These are phyloP conservation scores for Axinella damicornis DNA, from an alignment of 37 sponge, comb jelly and placozoan genomes.

Conservation along the genomic window DNA sequence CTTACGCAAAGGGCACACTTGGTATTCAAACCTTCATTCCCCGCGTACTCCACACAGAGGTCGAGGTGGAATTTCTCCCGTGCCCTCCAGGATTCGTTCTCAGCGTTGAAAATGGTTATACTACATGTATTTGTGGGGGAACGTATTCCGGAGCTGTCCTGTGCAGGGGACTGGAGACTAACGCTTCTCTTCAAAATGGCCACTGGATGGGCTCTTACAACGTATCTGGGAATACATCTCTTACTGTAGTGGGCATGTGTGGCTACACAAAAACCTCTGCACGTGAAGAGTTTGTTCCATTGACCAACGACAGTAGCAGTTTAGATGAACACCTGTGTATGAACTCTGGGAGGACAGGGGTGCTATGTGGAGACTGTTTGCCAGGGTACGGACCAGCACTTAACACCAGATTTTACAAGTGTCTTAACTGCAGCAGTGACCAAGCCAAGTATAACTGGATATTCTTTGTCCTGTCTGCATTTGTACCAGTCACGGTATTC, in stretches of 20 bases:
- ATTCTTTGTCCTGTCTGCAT: not conserved
- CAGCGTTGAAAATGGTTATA: not conserved
- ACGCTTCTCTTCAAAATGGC: not conserved
- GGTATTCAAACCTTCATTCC: not conserved
- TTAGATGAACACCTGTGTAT: not conserved
- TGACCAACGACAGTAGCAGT: not conserved
- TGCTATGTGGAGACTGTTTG: constrained; percentile 14
- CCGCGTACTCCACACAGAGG: not conserved
- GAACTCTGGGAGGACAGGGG: not conserved
- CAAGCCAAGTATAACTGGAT: not conserved
- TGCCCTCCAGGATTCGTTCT: not conserved
- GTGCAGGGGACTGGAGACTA: not conserved
- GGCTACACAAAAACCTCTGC: not conserved
- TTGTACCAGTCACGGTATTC: not conserved
- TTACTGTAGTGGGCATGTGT: not conserved
- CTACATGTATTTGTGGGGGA: not conserved
- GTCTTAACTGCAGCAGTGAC: not conserved
- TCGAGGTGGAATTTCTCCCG: not conserved
- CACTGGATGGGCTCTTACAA: not conserved
- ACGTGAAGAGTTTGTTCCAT: not conserved
- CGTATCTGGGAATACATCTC: no score
- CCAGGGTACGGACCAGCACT: constrained; percentile 1
- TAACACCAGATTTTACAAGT: not conserved
- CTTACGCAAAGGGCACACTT: not conserved
- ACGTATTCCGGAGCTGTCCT: not conserved